These are phyloP conservation scores for Bombus pyrosoma DNA, from an alignment of 1,140 invertebrate genomes.

Conservation along the genomic window DNA sequence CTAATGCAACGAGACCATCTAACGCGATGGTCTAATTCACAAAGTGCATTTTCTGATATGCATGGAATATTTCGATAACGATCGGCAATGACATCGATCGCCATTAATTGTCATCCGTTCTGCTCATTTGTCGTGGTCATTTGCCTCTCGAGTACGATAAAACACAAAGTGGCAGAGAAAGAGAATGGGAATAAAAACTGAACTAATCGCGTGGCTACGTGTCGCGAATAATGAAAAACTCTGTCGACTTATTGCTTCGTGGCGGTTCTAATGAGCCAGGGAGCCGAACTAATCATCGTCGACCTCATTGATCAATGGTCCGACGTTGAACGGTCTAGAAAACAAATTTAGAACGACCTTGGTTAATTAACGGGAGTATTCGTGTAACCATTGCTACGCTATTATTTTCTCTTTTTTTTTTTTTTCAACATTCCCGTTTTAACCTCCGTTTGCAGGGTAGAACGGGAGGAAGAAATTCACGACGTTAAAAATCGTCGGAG, in stretches of 20 bases:
- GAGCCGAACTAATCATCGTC: conserved; percentile 74
- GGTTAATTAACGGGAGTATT: conserved; percentile 9
- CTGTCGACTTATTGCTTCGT: conserved; percentile 68
- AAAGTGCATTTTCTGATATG: background rate
- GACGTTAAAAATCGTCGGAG: conserved; percentile 22
- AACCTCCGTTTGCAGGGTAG: background rate
- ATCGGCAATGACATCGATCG: background rate
- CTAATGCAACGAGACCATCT: background rate
- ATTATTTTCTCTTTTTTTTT: no score
- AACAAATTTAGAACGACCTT: conserved; percentile 32
- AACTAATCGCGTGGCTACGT: conserved; percentile 60
- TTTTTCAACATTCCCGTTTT: background rate
- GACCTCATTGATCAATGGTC: conserved; percentile 68
- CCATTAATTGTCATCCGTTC: conserved; percentile 18
- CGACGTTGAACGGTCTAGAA: background rate
- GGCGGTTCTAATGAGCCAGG: conserved; percentile 70
- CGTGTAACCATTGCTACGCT: background rate
- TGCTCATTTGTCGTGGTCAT: background rate
- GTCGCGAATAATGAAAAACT: conserved; percentile 76
- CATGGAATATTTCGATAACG: conserved; percentile 14
- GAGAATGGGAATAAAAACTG: conserved; percentile 48
- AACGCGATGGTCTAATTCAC: background rate
- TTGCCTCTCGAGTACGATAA: background rate
- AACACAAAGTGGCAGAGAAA: background rate
- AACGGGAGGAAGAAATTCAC: background rate